These are phyloP conservation scores for Drosophila gunungcola DNA, from an alignment of 1,140 invertebrate species.

Conservation along the genomic window DNA sequence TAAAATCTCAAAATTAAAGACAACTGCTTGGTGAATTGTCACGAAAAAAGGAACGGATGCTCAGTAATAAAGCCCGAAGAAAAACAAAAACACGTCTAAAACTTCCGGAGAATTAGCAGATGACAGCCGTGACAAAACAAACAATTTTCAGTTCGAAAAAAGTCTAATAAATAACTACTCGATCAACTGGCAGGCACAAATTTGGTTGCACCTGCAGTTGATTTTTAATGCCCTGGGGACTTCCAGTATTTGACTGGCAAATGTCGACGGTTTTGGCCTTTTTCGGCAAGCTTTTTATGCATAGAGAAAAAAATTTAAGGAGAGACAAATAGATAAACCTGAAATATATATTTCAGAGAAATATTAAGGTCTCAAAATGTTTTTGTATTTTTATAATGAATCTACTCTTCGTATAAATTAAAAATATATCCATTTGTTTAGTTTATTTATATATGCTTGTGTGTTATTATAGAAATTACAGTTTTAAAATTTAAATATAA, in stretches of 20 bases:
- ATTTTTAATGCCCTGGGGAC: constrained; percentile 18
- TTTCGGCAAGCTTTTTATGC: constrained; percentile 49
- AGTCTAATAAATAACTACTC: constrained; percentile 14
- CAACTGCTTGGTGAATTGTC: constrained; percentile 50
- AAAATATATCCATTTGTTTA: too few relatives aligned
- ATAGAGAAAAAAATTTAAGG: background rate
- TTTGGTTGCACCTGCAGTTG: constrained; percentile 47
- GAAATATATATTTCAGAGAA: too few relatives aligned
- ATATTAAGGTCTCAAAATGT: too few relatives aligned
- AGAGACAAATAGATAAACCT: too few relatives aligned
- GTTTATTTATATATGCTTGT: too few relatives aligned
- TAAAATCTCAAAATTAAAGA: constrained; percentile 44
- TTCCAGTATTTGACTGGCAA: constrained; percentile 32
- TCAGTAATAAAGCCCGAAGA: constrained; percentile 49
- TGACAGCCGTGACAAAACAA: constrained; percentile 15
- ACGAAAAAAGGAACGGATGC: constrained; percentile 68
- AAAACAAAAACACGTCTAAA: constrained; percentile 61
- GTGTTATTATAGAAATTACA: too few relatives aligned
- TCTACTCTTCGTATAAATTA: too few relatives aligned
- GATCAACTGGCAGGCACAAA: constrained; percentile 32
- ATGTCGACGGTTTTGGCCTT: constrained; percentile 45
- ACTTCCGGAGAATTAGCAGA: constrained; percentile 50
- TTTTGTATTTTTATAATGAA: too few relatives aligned
- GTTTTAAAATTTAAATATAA: too few relatives aligned
- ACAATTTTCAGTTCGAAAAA: constrained; percentile 20